Evolutionary conservation across 2,888 invertebrate species (phyloP), one percentile per base, ranked within the genome.

Genomic region (Anoplius nigerrimus): DNA sequence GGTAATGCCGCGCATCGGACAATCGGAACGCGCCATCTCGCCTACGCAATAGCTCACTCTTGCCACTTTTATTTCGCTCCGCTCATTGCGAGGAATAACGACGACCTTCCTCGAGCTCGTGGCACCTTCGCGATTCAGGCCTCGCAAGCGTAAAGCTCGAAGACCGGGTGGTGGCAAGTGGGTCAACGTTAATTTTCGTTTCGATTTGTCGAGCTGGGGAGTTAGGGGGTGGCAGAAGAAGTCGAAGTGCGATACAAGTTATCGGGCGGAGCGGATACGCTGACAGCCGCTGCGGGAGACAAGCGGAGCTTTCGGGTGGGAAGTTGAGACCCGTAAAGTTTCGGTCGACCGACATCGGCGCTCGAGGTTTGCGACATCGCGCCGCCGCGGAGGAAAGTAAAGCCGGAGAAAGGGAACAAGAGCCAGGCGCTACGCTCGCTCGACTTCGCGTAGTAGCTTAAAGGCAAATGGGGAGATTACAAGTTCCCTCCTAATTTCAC

Each of bases 391-490:
- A 48, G 16, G 18, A 18, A 48, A 18, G 43, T 20, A 18, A 0
- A 48, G 51, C 13, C 34, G 24, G 51, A 22, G 16, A 58, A 15
- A 48, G 22, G 20, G 43, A 22, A 42, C 27, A 2, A 15, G 22
- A 42, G 21, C 18, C 8, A 21, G 43, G n/a, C n/a, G n/a, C n/a
- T n/a, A n/a, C 18, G 27, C 21, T 42, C 54, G 27, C 55, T 18
- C 16, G 20, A 15, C 20, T 43, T 24, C 55, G 27, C 2, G 16
- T 46, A 56, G 22, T 79, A 69, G 80, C 76, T 79, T 62, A 71
- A 53, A 71, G 78, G 73, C 76, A 79, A 81, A 78, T 69, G 69
- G 69, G 67, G 71, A 70, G 79, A 82, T 81, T 79, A 80, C 75
- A 79, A 79, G 76, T 80, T 79, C 61, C 64, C 71, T 66, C 63